Evolutionary conservation across 2,888 invertebrate genomes (phyloP).

Genomic region (Dryadula phaetusa): DNA sequence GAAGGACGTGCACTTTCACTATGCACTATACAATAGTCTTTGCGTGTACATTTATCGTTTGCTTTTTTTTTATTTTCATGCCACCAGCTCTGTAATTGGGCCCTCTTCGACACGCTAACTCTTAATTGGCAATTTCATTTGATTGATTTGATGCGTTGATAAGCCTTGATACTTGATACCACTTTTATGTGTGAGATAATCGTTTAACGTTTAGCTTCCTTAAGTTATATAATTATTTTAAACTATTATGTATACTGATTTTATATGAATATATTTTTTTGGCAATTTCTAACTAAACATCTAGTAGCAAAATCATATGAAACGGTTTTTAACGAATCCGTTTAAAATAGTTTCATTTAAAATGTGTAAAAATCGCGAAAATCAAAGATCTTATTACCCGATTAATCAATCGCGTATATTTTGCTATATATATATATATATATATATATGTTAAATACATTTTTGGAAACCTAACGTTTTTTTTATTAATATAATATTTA

Average conservation of each 20-base stretch:
- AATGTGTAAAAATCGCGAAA: too few relatives aligned
- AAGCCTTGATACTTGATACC: slow-evolving; percentile 61
- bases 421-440: not conserved
- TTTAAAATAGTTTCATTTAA: too few relatives aligned
- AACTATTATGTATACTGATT: too few relatives aligned
- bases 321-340: too few relatives aligned
- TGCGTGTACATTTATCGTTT: slow-evolving; percentile 49
- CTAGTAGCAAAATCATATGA: too few relatives aligned
- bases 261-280: too few relatives aligned
- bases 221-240: slow-evolving; percentile 9
- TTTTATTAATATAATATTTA: too few relatives aligned
- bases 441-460: too few relatives aligned
- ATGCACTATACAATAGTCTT: slow-evolving; percentile 40
- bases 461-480: too few relatives aligned
- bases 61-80: slow-evolving; percentile 48
- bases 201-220: slow-evolving; percentile 22
- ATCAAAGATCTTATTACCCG: too few relatives aligned
- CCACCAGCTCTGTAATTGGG: slow-evolving; percentile 48
- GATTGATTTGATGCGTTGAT: slow-evolving; percentile 49
- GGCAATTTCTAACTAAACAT: too few relatives aligned
- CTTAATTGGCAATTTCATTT: slow-evolving; percentile 68
- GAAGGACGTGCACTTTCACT: slow-evolving; percentile 49
- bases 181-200: slow-evolving; percentile 48
- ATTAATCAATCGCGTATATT: too few relatives aligned
- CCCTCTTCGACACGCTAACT: slow-evolving; percentile 49